Base-by-base conservation (phyloP, 2,888 invertebrate species). In the Leptarthrus brevirostris region DNA sequence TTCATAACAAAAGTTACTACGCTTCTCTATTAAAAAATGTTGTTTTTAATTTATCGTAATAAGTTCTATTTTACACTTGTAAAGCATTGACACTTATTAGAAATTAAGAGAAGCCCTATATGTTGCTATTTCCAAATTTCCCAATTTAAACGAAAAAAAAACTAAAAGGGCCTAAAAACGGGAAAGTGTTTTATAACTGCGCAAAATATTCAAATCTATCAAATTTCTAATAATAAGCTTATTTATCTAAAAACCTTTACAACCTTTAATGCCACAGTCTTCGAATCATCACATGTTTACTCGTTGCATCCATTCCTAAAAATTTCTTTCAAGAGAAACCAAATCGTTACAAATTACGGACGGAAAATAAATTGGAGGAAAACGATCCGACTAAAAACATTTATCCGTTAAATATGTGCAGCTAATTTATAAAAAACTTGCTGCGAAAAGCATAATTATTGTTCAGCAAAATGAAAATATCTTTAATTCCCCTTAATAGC, bases 221-320 rank as follows among this genome's bases (percentile, higher is more conserved):
- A 16, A 36, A 58, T 58, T 34, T 58, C 18, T 58, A 58, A 36
- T 58, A 58, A 56, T 26, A 56, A 58, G 36, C 36, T 36, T 58
- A 40, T 40, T 6, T 2, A 58, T 18, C 58, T 58, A 58, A 58
- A 58, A 18, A 18, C 58, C 20, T 58, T 34, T 36, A 58, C 34
- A 58, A 58, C 58, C 58, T 20, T 16, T 58, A 40, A 58, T 36
- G 58, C 58, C 58, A 58, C 58, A 58, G 58, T 58, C 58, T 58
- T 58, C 36, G 18, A 36, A 36, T 36, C 58, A 58, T 58, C 58
- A 58, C 58, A 58, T 36, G 18, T 47, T 66, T 10, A 66, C 52
- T 66, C 64, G 44, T 66, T 66, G 47, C 64, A 66, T 66, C 64
- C 64, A 64, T 66, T 66, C 14, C 22, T 47, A 66, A 66, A 47